These are phyloP conservation scores for Amphipoea oculea DNA, from an alignment of 2,888 invertebrate species.

Conservation along the genomic window DNA sequence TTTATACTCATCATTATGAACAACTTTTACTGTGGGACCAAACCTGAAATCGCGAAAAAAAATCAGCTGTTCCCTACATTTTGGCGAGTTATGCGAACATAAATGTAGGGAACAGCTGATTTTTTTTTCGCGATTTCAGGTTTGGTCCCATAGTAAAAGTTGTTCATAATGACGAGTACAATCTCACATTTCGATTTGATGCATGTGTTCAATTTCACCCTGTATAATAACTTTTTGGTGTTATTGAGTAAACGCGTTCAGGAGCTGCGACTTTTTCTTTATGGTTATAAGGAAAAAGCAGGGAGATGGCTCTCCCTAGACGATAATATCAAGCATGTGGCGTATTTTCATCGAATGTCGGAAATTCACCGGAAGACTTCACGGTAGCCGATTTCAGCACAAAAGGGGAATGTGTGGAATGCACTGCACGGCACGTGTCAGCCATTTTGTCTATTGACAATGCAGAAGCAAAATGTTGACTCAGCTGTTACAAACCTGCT, in stretches of 20 bases:
- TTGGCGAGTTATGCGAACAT: too few relatives aligned
- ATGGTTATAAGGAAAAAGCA: not conserved
- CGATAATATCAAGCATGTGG: not conserved
- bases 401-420: not conserved
- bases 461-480: not conserved
- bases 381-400: not conserved
- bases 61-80: too few relatives aligned
- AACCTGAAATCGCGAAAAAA: too few relatives aligned
- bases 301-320: not conserved
- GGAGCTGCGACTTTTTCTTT: not conserved
- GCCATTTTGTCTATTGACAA: not conserved
- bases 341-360: not conserved
- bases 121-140: too few relatives aligned
- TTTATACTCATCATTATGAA: too few relatives aligned
- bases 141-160: too few relatives aligned
- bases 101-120: too few relatives aligned
- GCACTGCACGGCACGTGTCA: conserved; percentile 1
- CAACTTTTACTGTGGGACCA: too few relatives aligned
- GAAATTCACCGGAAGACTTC: not conserved
- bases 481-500: not conserved
- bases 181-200: too few relatives aligned
- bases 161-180: too few relatives aligned
- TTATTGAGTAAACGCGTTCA: too few relatives aligned
- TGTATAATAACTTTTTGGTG: not conserved
- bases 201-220: too few relatives aligned